Evolutionary conservation across 1,140 invertebrate genomes (phyloP).

Genomic region (Apis cerana): DNA sequence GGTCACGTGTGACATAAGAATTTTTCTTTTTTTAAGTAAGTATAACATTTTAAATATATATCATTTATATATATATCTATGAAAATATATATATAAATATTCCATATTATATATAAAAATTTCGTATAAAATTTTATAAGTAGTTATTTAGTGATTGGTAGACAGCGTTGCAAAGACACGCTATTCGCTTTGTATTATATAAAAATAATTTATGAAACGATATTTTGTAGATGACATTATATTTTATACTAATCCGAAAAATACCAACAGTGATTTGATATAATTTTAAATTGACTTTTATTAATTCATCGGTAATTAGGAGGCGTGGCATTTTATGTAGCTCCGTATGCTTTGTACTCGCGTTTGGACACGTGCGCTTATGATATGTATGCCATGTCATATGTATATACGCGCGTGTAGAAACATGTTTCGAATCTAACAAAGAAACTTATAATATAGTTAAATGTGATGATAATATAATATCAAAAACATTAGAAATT

Average conservation of each 20-base stretch:
- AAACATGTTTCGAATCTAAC: slow-evolving; percentile 8
- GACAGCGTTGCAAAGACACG: neutral
- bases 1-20: slow-evolving; percentile 39
- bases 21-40: slow-evolving; percentile 7
- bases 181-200: neutral
- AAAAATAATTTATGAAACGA: neutral
- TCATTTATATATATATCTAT: neutral
- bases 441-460: neutral
- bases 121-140: slow-evolving; percentile 17
- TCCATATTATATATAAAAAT: slow-evolving; percentile 30
- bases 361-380: slow-evolving; percentile 28
- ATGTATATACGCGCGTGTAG: neutral
- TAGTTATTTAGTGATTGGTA: neutral
- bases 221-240: neutral
- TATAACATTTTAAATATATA: neutral
- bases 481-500: neutral
- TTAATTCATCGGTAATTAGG: neutral
- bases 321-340: slow-evolving; percentile 24
- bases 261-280: neutral
- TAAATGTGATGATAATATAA: neutral
- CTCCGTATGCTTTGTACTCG: slow-evolving; percentile 13
- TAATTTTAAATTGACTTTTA: neutral
- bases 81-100: neutral
- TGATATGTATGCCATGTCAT: neutral
- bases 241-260: neutral